Conservation (phyloP, 2,797 vertebrate genomes). For the Sus cebifrons region DNA sequence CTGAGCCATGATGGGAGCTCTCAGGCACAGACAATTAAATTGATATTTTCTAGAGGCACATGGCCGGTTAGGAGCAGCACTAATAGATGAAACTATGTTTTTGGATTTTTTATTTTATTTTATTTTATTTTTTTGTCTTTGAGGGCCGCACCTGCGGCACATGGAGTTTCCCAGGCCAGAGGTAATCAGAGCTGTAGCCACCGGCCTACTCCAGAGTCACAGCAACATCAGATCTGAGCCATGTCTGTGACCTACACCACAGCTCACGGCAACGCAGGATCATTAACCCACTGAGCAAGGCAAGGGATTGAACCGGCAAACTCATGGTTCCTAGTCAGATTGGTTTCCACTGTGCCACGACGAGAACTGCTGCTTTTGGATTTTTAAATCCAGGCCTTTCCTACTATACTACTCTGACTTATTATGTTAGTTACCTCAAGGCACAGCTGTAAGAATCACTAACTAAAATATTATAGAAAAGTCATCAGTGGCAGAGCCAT, state of each 20-base stretch:
- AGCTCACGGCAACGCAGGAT: no score
- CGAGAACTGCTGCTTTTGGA: neutral
- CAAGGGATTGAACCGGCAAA: no score
- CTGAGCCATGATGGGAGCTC: no score
- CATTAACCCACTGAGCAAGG: no score
- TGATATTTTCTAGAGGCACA: constrained; percentile 12
- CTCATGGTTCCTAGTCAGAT: no score
- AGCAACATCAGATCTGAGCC: no score
- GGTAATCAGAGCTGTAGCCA: no score
- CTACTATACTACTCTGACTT: neutral
- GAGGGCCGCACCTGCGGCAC: no score
- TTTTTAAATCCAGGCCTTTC: neutral
- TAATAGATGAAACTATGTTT: constrained; percentile 8
- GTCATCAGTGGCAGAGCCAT: neutral
- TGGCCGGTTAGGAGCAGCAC: neutral
- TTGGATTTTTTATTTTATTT: neutral
- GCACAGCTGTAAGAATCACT: neutral
- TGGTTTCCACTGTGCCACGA: no score
- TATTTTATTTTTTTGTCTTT: neutral
- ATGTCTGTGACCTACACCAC: no score
- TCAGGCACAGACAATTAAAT: neutral
- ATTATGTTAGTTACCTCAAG: neutral
- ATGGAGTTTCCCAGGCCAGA: no score
- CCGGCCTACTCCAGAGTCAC: no score
- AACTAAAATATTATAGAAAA: constrained; percentile 23